These are phyloP conservation scores for Blastomussa wellsi DNA, from an alignment of 92 coral and sea anemone genomes.

Conservation along the genomic window DNA sequence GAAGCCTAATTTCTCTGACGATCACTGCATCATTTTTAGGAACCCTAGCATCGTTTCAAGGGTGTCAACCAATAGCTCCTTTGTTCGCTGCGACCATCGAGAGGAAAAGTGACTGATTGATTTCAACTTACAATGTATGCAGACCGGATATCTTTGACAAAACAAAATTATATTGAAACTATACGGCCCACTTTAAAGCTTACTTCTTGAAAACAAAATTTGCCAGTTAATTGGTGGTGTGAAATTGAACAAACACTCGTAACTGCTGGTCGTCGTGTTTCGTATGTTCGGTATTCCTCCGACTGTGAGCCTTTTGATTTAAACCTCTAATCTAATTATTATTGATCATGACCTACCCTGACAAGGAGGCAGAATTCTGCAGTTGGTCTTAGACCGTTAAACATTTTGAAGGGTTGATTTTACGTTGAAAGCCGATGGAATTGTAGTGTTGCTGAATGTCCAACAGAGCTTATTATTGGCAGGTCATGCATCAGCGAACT, in stretches of 20 bases:
- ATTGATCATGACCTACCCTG: conserved; percentile 15
- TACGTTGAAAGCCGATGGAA: neutral
- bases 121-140: too few relatives aligned
- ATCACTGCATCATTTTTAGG: too few relatives aligned
- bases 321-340: neutral
- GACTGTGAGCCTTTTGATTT: neutral
- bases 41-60: too few relatives aligned
- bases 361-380: conserved; percentile 37
- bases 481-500: conserved; percentile 4
- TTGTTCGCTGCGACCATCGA: too few relatives aligned
- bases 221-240: too few relatives aligned
- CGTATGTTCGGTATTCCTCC: neutral
- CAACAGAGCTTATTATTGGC: neutral
- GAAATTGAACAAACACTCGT: neutral
- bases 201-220: too few relatives aligned
- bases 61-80: too few relatives aligned
- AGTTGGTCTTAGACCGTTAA: neutral
- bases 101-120: too few relatives aligned
- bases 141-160: too few relatives aligned
- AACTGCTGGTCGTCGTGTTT: neutral
- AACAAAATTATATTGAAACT: too few relatives aligned
- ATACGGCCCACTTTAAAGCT: too few relatives aligned
- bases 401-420: neutral
- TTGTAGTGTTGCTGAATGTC: neutral
- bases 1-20: too few relatives aligned